Base-by-base conservation (phyloP, 2,113 vertebrate genomes). In the Cottus gobio region DNA sequence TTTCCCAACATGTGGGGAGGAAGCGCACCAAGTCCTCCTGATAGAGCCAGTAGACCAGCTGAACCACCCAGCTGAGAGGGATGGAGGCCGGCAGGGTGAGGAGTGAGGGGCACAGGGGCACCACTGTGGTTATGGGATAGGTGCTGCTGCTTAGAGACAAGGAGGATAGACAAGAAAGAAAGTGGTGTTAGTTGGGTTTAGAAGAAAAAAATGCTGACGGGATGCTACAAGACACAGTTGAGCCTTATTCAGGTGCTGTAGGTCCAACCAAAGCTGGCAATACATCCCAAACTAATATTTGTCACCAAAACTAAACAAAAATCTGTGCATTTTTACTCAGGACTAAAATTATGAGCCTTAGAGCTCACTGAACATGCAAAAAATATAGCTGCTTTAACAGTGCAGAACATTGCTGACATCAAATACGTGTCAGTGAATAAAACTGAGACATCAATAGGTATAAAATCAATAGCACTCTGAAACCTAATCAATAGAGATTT, bases 41-140 rank as follows among this genome's bases (percentile, higher is more conserved):
- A 97, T 37, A 99, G 96, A n/a, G 97, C 97, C 64, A 99, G 95
- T 37, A 99, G 97, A 85, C 97, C 95, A 54, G 97, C 97, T 13
- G 97, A 97, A 91, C 97, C 96, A 62, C 97, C 96, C 0, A 99
- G 95, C 16, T 97, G 96, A 77, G 97, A 95, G 62, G 96, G 97
- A 88, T 97, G 97, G 63, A 98, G 96, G 90, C 97, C 96, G 0
- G 97, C 97, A 3, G 97, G 97, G 93, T 98, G 97, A 0, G 97
- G 97, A 0, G 97, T 97, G 83, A 98, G 95, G 91, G 97, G 97
- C 79, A 98, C 96, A 42, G 96, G 97, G 85, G 97, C 96, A 24
- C 92, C 88, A 90, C 97, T 95, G 2, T 98, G 97, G 91, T 96
- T 96, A 34, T 98, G 97, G 16, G 97, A 97, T 54, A 98, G 95